phyloP scores from a whole-genome alignment of 1,140 invertebrate species.

The Bombyx mori region DNA sequence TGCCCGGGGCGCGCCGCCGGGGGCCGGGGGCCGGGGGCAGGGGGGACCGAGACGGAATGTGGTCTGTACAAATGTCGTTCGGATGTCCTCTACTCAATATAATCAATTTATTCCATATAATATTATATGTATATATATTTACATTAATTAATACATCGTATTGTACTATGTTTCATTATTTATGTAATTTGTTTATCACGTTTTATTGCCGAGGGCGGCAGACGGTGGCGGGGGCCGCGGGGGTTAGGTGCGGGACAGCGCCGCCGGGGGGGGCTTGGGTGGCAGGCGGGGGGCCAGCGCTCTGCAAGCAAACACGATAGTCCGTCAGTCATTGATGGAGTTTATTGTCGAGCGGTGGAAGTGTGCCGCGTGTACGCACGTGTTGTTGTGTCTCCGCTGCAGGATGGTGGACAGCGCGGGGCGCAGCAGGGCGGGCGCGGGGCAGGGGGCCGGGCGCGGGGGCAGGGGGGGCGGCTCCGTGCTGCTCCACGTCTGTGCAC shows the following conservation, averaged over 20 bases:
- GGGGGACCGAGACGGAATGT: too few species aligned
- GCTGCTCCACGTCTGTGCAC: neutral
- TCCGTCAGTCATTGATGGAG: neutral
- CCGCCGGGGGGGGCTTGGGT: slow-evolving; percentile 42
- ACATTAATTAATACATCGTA: too few species aligned
- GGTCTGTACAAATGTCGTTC: too few species aligned
- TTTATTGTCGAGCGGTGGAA: neutral
- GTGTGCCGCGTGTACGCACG: slow-evolving; percentile 18
- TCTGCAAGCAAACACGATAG: slow-evolving; percentile 8
- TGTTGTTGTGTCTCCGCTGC: slow-evolving; percentile 40
- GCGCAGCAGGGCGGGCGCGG: slow-evolving; percentile 43
- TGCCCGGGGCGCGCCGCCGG: too few species aligned
- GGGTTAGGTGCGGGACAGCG: slow-evolving; percentile 2
- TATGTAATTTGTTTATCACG: too few species aligned
- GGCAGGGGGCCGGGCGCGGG: slow-evolving; percentile 39
- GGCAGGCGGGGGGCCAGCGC: slow-evolving; percentile 46
- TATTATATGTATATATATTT: too few species aligned
- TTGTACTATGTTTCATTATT: too few species aligned
- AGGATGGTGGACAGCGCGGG: slow-evolving; percentile 56
- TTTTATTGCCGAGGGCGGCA: slow-evolving; percentile 18
- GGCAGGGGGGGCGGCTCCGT: slow-evolving; percentile 21
- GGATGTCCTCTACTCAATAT: too few species aligned
- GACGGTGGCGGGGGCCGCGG: slow-evolving; percentile 30
- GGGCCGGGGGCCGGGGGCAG: too few species aligned
- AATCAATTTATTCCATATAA: too few species aligned